Percentiles rank a stretch among this genome's conserved stretches.
Conservation (phyloP, 2,797 vertebrate species). For the Onychomys leucogaster region DNA sequence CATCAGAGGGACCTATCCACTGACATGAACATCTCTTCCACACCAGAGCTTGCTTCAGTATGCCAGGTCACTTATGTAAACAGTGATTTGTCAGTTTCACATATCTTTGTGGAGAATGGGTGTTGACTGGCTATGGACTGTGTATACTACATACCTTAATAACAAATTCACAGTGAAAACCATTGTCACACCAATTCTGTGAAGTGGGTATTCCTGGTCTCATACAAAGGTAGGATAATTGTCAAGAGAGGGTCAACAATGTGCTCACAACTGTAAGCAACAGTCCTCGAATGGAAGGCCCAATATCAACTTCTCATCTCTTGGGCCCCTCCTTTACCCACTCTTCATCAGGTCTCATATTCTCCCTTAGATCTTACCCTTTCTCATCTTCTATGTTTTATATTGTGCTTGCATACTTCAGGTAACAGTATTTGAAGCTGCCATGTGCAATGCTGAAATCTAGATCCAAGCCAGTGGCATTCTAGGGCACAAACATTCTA, state of each 20-base stretch:
- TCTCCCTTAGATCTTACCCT: fast-evolving
- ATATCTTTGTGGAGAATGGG: not conserved
- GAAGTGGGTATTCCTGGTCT: slow-evolving; percentile 16
- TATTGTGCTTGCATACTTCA: not conserved
- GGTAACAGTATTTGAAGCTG: slow-evolving; percentile 1
- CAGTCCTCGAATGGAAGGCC: not conserved
- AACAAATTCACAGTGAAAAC: slow-evolving; percentile 7
- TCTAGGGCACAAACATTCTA: not conserved
- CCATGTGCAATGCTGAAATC: slow-evolving; percentile 4
- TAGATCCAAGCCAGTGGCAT: not conserved
- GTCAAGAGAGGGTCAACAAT: not conserved
- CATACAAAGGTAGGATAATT: not conserved
- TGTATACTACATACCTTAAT: not conserved
- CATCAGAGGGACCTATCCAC: not conserved
- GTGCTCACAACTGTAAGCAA: not conserved
- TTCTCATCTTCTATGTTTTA: not conserved
- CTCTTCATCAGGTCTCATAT: not conserved
- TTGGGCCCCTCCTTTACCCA: not conserved
- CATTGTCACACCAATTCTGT: not conserved
- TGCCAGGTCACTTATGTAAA: not conserved
- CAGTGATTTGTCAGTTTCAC: not conserved
- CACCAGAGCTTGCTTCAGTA: not conserved
- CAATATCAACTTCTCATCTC: not conserved
- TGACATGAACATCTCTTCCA: not conserved
- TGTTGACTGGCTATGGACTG: not conserved